Evolutionary conservation across 2,797 vertebrate species (phyloP).

Genomic region (Epinephelus awoara): DNA sequence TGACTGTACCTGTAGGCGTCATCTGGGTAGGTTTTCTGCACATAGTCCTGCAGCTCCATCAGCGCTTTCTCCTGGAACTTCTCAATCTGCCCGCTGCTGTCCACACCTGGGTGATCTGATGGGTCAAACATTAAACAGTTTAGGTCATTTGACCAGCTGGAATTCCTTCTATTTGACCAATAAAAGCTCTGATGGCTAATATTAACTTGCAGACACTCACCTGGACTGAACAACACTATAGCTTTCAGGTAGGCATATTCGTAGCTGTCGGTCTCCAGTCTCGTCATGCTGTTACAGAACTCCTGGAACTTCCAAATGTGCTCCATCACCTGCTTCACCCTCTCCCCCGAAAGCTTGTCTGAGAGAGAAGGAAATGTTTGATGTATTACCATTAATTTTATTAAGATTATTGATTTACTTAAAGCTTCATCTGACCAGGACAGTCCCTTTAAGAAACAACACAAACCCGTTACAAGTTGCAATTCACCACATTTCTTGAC

Average conservation of each 20-base stretch:
- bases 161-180: not conserved
- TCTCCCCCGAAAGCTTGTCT: conserved; percentile 97
- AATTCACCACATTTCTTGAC: conserved; percentile 33
- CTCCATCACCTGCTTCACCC: conserved; percentile 99
- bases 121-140: conserved; percentile 14
- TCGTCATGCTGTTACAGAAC: conserved; percentile 99
- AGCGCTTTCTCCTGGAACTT: conserved; percentile 99
- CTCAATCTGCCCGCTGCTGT: conserved; percentile 94
- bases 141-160: too few relatives aligned
- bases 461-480: too few relatives aligned
- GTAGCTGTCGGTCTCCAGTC: conserved; percentile 95
- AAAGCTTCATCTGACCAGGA: not conserved
- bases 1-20: conserved; percentile 94
- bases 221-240: conserved; percentile 97
- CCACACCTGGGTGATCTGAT: conserved; percentile 96
- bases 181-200: not conserved
- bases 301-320: conserved; percentile 99
- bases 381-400: not conserved
- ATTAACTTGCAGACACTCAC: conserved; percentile 82
- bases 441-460: too few relatives aligned
- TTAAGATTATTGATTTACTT: not conserved
- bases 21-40: conserved; percentile 97
- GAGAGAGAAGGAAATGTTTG: conserved; percentile 33
- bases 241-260: conserved; percentile 99
- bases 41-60: conserved; percentile 99